Evolutionary conservation across 1,140 invertebrate species (phyloP).

Genomic region (Plectrocnemia conspersa): DNA sequence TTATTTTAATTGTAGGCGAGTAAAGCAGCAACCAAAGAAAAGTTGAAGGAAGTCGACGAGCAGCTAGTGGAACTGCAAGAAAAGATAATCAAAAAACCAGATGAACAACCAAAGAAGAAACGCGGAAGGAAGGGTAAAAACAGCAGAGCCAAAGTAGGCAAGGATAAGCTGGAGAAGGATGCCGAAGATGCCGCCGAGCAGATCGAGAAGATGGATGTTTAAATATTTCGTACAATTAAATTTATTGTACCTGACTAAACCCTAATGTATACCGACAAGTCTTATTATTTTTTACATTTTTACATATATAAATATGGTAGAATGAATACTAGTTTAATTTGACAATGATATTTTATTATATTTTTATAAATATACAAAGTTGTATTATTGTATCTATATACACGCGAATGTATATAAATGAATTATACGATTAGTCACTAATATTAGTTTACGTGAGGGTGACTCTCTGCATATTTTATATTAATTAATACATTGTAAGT

Average conservation of each 20-base stretch:
- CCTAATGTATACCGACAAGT: slow-evolving; percentile 1
- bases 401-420: not conserved
- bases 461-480: not conserved
- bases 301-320: not conserved
- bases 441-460: not conserved
- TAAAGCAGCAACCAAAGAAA: slow-evolving; percentile 29
- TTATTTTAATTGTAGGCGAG: slow-evolving; percentile 20
- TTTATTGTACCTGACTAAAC: not conserved
- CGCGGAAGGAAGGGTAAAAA: slow-evolving; percentile 25
- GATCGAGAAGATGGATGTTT: slow-evolving; percentile 27
- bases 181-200: slow-evolving; percentile 18
- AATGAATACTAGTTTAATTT: not conserved
- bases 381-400: not conserved
- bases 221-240: slow-evolving; percentile 3
- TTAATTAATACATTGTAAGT: not conserved
- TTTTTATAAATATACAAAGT: slow-evolving; percentile 2
- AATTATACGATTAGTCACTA: not conserved
- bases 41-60: slow-evolving; percentile 28
- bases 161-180: slow-evolving; percentile 12
- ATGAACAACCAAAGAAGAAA: slow-evolving; percentile 16
- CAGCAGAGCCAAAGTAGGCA: slow-evolving; percentile 18
- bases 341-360: no score
- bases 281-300: not conserved
- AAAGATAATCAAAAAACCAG: slow-evolving; percentile 29
- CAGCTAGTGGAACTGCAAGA: slow-evolving; percentile 28